A percentile compares a stretch with the other conserved stretches of the same genome.
Conservation (phyloP, 2,888 invertebrate species). For the Apamea monoglypha region DNA sequence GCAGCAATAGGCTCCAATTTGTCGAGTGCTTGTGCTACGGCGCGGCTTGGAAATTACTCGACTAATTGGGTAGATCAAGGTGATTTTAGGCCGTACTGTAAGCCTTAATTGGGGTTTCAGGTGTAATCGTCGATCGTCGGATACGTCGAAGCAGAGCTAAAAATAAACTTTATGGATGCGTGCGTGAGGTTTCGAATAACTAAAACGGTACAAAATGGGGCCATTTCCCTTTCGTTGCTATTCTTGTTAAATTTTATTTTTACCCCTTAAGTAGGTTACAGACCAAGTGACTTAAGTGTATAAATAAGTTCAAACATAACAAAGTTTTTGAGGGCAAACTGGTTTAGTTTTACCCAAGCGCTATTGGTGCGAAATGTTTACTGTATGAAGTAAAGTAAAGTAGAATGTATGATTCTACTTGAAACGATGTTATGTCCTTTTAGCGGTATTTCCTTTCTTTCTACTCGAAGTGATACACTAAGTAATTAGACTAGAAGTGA, state of each 20-base stretch:
- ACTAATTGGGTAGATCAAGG: constrained; percentile 80
- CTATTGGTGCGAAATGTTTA: constrained; percentile 9
- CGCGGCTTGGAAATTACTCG: constrained; percentile 70
- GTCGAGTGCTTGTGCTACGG: constrained; percentile 70
- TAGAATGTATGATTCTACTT: constrained; percentile 5
- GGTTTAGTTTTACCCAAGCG: constrained; percentile 25
- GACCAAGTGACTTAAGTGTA: constrained; percentile 43
- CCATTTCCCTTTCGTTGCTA: constrained; percentile 86
- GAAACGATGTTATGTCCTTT: background rate
- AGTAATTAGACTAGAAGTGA: background rate
- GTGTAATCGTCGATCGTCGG: constrained; percentile 84
- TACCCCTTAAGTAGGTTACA: constrained; percentile 77
- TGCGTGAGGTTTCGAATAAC: constrained; percentile 85
- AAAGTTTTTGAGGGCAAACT: constrained; percentile 41
- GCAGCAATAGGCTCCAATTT: constrained; percentile 76
- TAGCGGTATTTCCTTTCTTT: background rate
- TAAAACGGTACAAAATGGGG: constrained; percentile 82
- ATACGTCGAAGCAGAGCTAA: constrained; percentile 82
- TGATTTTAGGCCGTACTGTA: constrained; percentile 78
- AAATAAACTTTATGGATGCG: constrained; percentile 87
- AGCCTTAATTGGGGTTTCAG: constrained; percentile 82
- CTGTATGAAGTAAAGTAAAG: background rate
- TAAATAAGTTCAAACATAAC: constrained; percentile 51
- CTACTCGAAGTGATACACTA: background rate
- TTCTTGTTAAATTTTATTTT: constrained; percentile 82